A percentile compares a stretch with the other conserved stretches of the same genome.
Conservation (phyloP, 2,888 invertebrate genomes). For the Torymus tubicola region DNA sequence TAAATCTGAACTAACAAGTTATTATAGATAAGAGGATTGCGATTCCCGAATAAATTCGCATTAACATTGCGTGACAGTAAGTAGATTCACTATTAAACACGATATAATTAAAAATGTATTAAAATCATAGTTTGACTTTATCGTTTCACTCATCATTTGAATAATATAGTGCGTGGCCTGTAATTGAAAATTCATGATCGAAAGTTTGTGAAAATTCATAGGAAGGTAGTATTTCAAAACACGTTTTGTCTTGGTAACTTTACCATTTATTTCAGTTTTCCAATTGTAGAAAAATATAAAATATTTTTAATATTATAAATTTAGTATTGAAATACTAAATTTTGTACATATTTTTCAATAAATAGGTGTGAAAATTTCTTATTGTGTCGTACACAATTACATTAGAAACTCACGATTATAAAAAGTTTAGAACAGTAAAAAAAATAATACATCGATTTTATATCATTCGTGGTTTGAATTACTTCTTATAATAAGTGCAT, state of each 20-base stretch:
- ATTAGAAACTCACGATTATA: not conserved
- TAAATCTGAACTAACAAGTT: not conserved
- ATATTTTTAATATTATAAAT: constrained; percentile 52
- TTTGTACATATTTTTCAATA: constrained; percentile 45
- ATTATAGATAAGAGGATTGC: not conserved
- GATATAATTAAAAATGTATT: not conserved
- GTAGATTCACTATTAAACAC: not conserved
- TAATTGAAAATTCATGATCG: not conserved
- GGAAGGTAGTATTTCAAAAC: constrained; percentile 59
- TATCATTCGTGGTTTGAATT: constrained; percentile 53
- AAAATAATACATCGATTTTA: not conserved
- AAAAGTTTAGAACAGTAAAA: no score
- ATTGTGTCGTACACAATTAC: constrained; percentile 30
- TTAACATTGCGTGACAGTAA: no score
- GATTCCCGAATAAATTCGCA: not conserved
- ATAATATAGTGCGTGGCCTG: not conserved
- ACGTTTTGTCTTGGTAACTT: constrained; percentile 51
- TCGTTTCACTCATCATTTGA: not conserved
- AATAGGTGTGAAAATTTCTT: constrained; percentile 39
- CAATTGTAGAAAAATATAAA: constrained; percentile 56
- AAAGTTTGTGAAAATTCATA: constrained; percentile 15
- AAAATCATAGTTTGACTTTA: no score
- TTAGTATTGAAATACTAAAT: constrained; percentile 50
- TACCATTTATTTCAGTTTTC: constrained; percentile 52
- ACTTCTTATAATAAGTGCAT: constrained; percentile 42